Evolutionary conservation across 1,140 invertebrate genomes (phyloP).

Genomic region (Drosophila orosa): DNA sequence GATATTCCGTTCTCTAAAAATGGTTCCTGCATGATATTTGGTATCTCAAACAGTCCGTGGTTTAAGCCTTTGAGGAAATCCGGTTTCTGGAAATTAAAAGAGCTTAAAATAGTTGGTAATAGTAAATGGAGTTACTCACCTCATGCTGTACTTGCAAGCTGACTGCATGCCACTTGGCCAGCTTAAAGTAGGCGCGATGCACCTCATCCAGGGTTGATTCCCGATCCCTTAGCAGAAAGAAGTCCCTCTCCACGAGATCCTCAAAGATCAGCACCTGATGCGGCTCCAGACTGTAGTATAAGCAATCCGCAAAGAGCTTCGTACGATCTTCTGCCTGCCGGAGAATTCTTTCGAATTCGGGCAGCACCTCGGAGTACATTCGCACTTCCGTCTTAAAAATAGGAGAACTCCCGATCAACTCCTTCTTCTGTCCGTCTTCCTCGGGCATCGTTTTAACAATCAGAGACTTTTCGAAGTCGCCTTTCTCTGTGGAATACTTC

Average conservation of each 20-base stretch:
- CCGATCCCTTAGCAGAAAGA: conserved; percentile 47
- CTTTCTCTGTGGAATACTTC: conserved; percentile 11
- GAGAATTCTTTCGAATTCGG: conserved; percentile 65
- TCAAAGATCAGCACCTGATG: conserved; percentile 62
- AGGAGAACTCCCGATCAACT: conserved; percentile 36
- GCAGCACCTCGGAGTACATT: conserved; percentile 66
- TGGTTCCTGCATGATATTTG: conserved; percentile 12
- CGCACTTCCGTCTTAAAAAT: conserved; percentile 68
- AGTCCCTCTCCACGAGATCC: conserved; percentile 56
- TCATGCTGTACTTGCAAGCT: conserved; percentile 58
- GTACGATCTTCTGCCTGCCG: conserved; percentile 46
- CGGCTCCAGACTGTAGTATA: conserved; percentile 58
- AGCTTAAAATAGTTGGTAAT: background rate
- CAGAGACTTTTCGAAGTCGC: conserved; percentile 41
- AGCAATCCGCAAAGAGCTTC: conserved; percentile 25
- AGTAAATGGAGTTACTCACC: no score
- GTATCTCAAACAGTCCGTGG: conserved; percentile 33
- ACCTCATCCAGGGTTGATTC: conserved; percentile 48
- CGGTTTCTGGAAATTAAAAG: conserved; percentile 20
- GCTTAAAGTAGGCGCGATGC: conserved; percentile 30
- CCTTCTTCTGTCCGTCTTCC: conserved; percentile 58
- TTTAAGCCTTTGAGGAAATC: conserved; percentile 36
- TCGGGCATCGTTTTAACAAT: conserved; percentile 75
- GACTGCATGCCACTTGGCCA: conserved; percentile 68
- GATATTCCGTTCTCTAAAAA: conserved; percentile 45